Evolutionary conservation across 2,113 vertebrate species (phyloP), one percentile per base, ranked within the genome.

Genomic region (Podarcis cretensis): DNA sequence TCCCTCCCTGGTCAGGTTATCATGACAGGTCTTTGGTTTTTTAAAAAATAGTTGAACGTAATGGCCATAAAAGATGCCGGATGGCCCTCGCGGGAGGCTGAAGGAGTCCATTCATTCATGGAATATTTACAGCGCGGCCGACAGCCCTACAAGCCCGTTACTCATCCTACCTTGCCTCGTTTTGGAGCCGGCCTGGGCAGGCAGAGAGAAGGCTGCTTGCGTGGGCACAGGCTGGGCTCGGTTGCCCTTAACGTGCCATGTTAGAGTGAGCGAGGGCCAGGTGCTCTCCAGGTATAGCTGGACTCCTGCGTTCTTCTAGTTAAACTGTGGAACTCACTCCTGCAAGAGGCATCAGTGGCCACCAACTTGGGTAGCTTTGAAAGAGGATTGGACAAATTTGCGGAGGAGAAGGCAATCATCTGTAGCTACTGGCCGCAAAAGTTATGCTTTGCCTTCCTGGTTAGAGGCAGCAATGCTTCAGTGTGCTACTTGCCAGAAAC

Each of bases 111-210:
- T 0, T 89, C 90, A 89, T 93, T 93, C 81, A 87, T 79, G 89
- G 93, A 82, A 63, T 94, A 91, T 93, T 94, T 93, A 87, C 84
- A 65, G 75, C 57, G 57, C 54, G 71, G 80, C 81, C 90, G 93
- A 90, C 84, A 81, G 84, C 57, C 25, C 65, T 75, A 37, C 91
- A 83, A 91, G 75, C 65, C 65, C 43, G 88, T 82, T 87, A 69
- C 78, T 89, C 81, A 89, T 84, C 20, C 25, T 89, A 13, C 81
- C 87, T 84, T 59, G 63, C 27, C 63, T 84, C 32, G 14, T 85
- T 59, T 40, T 57, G n/a, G 65, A n/a, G 37, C 87, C 32, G 6
- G 25, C 48, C 79, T 20, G 59, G 59, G 59, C 59, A 63, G 14
- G 13, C 59, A 63, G 16, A 63, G 59, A 63, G 18, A 54, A 54